Evolutionary conservation across 2,797 vertebrate species (phyloP).

Genomic region (Trematomus bernacchii): DNA sequence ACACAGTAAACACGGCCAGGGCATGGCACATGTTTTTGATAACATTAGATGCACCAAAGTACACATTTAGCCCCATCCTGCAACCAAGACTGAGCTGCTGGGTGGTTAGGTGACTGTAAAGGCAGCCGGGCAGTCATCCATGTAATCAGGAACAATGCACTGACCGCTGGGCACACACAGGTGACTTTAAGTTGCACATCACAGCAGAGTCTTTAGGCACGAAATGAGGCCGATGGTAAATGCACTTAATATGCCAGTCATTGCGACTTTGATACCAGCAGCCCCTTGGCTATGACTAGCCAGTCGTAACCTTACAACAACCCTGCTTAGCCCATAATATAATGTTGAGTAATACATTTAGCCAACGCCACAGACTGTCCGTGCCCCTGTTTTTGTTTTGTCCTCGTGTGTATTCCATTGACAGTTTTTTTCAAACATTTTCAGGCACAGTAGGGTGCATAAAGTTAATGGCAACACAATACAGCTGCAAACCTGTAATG

Average conservation of each 20-base stretch:
- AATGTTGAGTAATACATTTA: neutral
- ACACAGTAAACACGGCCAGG: neutral
- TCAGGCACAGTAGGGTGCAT: rapidly evolving
- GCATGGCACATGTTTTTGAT: conserved; percentile 9
- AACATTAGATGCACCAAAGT: neutral
- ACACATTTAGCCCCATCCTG: neutral
- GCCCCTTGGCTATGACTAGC: neutral
- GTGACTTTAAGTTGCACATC: conserved; percentile 1
- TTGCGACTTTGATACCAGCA: neutral
- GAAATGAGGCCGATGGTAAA: neutral
- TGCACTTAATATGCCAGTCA: conserved; percentile 15
- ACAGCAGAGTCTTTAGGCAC: neutral
- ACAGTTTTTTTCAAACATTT: neutral
- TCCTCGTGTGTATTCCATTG: neutral
- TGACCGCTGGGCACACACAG: conserved; percentile 5
- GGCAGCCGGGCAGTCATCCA: neutral
- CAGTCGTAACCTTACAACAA: neutral
- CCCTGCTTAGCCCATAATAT: neutral
- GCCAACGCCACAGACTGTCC: neutral
- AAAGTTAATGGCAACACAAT: neutral
- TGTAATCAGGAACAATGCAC: conserved; percentile 32
- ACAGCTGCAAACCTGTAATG: neutral
- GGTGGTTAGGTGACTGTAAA: neutral
- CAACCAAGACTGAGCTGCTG: neutral
- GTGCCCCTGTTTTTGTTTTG: neutral